Percentiles rank a stretch among this genome's conserved stretches.
Conservation (phyloP, 2,888 invertebrate genomes). For the Tipula confusa region DNA sequence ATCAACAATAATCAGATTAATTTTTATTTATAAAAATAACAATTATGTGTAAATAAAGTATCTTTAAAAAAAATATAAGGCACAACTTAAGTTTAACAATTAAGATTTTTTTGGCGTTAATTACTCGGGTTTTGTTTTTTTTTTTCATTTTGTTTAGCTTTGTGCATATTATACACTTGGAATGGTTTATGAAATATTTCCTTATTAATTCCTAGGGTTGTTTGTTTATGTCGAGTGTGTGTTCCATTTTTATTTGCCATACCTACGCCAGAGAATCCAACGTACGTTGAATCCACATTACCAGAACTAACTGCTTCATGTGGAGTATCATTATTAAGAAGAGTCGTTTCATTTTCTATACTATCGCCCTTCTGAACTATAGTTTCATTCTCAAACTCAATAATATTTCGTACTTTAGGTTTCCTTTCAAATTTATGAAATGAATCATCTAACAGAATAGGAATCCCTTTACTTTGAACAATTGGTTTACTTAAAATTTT, state of each 20-base stretch:
- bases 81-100: too few species aligned
- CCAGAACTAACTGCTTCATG: not conserved
- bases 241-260: not conserved
- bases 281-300: not conserved
- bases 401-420: not conserved
- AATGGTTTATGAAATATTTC: not conserved
- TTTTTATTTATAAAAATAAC: too few species aligned
- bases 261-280: not conserved
- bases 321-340: not conserved
- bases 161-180: not conserved
- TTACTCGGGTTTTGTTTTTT: not conserved
- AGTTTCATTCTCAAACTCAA: not conserved
- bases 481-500: not conserved
- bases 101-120: too few species aligned
- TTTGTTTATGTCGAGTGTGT: not conserved
- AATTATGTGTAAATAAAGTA: too few species aligned
- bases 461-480: not conserved
- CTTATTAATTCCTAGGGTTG: not conserved
- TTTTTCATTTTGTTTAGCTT: not conserved
- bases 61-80: too few species aligned
- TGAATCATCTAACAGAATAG: not conserved
- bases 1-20: too few species aligned
- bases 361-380: not conserved
- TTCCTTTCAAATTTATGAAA: not conserved
- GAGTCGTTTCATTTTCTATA: too few species aligned